Evolutionary conservation across 1,140 invertebrate genomes (phyloP), one percentile per base, ranked within the genome.

Genomic region (Bemisia tabaci): DNA sequence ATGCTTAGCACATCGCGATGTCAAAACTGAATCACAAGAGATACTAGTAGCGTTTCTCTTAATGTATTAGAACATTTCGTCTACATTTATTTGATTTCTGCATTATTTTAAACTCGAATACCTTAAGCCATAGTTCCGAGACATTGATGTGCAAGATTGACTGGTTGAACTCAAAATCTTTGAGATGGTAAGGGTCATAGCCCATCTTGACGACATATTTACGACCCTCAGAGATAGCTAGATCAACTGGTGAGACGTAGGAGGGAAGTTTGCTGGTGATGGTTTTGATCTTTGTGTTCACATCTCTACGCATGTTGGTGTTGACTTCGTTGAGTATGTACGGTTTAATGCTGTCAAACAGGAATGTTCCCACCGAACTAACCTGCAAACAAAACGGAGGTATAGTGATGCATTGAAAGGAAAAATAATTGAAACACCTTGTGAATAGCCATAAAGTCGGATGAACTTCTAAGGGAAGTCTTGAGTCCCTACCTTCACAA

Each of bases 331-430:
- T 83, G 1, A 92, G 77, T 68, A 94, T 85, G 65, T 88, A 88
- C 0, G 90, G 90, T 73, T 92, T 92, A 66, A 92, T 88, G 17
- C 87, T 87, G 71, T 92, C 89, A 70, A 93, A 93, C 0, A 93
- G 79, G 60, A 91, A 84, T n/a, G 83, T 83, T 0, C 89, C 89
- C 0, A 91, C 80, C 0, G 89, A 87, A 74, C 92, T 91, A 17
- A 48, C 33, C n/a, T n/a, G n/a, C n/a, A n/a, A n/a, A n/a, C n/a
- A n/a, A n/a, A n/a, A n/a, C n/a, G n/a, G n/a, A n/a, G n/a, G n/a
- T n/a, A n/a, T n/a, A n/a, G n/a, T n/a, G n/a, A n/a, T n/a, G n/a
- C n/a, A n/a, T n/a, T n/a, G n/a, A n/a, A n/a, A n/a, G n/a, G n/a
- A n/a, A n/a, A n/a, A n/a, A n/a, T n/a, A n/a, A n/a, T n/a, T n/a